Evolutionary conservation across 1,140 invertebrate species (phyloP), one percentile per base, ranked within the genome.

Genomic region (Drosophila kepulauana): DNA sequence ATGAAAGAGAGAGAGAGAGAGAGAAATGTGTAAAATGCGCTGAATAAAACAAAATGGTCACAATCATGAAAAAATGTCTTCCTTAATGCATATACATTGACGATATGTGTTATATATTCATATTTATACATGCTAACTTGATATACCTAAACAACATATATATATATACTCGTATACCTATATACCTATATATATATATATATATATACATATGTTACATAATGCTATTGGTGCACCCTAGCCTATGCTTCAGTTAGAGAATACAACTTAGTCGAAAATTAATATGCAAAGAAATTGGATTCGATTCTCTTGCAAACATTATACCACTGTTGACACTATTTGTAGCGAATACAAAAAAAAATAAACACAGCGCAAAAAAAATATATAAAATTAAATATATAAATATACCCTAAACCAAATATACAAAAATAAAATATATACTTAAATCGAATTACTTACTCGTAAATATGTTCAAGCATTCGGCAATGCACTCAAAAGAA

Each of bases 21-120:
- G 81, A 79, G 62, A 66, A 56, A 56, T 51, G 51, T 81, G 59
- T 13, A 58, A 54, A 65, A 46, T 88, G 68, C 65, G 74, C 74
- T 68, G 70, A 73, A 81, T 33, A 30, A 76, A 78, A 87, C 89
- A 76, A 81, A 87, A 91, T 92, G 91, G 91, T 92, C 91, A 92
- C 91, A 92, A 92, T 92, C 91, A 92, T 91, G 91, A 91, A 92
- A 91, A 91, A 92, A 92, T 85, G 91, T 92, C 91, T 92, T 92
- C 91, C 91, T 92, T 86, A 88, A 91, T 88, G 88, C 84, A 90
- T 91, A 90, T 88, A 78, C 77, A 75, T 25, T 59, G 68, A 75
- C 88, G 72, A 91, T 88, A 91, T 91, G 84, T 81, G 62, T 85
- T 85, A 85, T 63, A 87, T 74, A 86, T 66, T 67, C 56, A 81